A percentile compares a stretch with the other conserved stretches of the same genome.
Evolutionary conservation across 2,797 vertebrate genomes (phyloP).

Genomic region (Argentina silus): DNA sequence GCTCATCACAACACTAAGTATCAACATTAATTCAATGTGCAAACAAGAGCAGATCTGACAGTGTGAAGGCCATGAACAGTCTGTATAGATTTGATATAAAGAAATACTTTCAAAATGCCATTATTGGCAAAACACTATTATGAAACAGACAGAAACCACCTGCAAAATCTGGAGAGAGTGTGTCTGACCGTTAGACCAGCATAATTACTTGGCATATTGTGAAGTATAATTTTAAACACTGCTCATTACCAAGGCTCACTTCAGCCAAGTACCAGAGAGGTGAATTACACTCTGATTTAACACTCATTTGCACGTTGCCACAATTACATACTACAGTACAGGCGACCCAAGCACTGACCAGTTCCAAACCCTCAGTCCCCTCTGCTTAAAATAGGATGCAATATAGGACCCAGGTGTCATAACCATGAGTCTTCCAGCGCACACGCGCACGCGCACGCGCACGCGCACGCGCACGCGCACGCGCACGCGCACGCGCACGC

Average conservation of each 20-base stretch:
- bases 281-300: constrained; percentile 81
- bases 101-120: neutral
- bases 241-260: constrained; percentile 62
- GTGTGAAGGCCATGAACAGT: neutral
- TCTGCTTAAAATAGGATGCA: constrained; percentile 79
- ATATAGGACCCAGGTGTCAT: constrained; percentile 80
- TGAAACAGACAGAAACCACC: neutral
- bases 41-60: neutral
- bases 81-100: too few relatives aligned
- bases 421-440: constrained; percentile 69
- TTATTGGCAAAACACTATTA: neutral
- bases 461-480: constrained; percentile 30
- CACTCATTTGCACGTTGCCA: constrained; percentile 81
- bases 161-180: neutral
- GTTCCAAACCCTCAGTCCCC: constrained; percentile 77
- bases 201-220: constrained; percentile 46
- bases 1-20: neutral
- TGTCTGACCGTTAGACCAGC: constrained; percentile 4
- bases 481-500: constrained; percentile 15
- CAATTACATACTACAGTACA: constrained; percentile 85
- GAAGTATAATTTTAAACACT: constrained; percentile 22
- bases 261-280: constrained; percentile 68
- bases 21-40: neutral
- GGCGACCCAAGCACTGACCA: constrained; percentile 66
- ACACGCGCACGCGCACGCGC: constrained; percentile 31